phyloP scores from a whole-genome alignment of 2,797 vertebrate species.

The Acestrorhynchus altus region DNA sequence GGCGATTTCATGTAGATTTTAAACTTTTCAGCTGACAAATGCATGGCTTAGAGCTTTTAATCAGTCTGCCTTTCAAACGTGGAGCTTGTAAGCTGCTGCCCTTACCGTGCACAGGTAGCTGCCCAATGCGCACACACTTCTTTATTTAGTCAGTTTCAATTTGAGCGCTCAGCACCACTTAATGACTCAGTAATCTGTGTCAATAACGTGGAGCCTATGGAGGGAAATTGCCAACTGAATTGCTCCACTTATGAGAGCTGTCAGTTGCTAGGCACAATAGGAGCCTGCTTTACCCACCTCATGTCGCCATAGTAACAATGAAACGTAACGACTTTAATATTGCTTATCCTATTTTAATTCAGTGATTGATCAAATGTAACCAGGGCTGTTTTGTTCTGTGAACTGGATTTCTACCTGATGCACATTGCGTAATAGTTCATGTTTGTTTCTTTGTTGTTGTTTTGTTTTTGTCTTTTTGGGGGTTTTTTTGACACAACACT shows the following conservation, averaged over 20 bases:
- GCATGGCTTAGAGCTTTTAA: not conserved
- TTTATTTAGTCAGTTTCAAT: not conserved
- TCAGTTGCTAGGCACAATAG: slow-evolving; percentile 42
- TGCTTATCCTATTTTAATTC: not conserved
- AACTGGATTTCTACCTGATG: not conserved
- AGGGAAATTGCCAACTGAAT: slow-evolving; percentile 45
- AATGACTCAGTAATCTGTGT: slow-evolving; percentile 53
- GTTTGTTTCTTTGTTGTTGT: too few relatives aligned
- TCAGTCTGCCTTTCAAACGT: not conserved
- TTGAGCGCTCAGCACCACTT: slow-evolving; percentile 30
- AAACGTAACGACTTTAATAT: slow-evolving; percentile 32
- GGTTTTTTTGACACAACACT: not conserved
- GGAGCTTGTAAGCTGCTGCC: not conserved
- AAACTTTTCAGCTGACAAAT: slow-evolving; percentile 14
- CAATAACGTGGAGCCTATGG: slow-evolving; percentile 44
- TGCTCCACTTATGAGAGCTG: slow-evolving; percentile 44
- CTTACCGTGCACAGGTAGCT: not conserved
- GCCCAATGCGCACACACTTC: not conserved
- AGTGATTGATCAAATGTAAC: not conserved
- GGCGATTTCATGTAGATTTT: not conserved
- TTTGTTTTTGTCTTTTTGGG: too few relatives aligned
- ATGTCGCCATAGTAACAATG: slow-evolving; percentile 57
- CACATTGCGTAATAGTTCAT: not conserved
- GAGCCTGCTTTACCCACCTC: slow-evolving; percentile 36
- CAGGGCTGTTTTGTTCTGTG: too few relatives aligned